A percentile compares a stretch with the other conserved stretches of the same genome.
These are phyloP conservation scores for Coelopa frigida DNA, from an alignment of 1,140 invertebrate species.

Conservation along the genomic window DNA sequence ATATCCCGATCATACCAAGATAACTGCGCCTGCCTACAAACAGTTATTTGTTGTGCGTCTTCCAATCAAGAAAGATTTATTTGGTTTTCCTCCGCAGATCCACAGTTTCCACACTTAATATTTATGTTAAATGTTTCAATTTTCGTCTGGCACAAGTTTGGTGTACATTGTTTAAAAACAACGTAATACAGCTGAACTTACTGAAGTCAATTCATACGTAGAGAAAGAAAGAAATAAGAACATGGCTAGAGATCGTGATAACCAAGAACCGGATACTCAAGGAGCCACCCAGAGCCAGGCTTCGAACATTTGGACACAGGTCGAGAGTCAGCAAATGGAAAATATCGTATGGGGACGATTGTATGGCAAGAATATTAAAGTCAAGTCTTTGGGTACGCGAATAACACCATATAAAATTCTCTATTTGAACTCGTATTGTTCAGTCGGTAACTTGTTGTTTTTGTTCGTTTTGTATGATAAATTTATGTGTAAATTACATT, in stretches of 20 bases:
- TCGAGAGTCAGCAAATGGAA: slow-evolving; percentile 41
- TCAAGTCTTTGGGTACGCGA: slow-evolving; percentile 41
- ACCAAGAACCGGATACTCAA: slow-evolving; percentile 22
- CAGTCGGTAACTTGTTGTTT: slow-evolving; percentile 31
- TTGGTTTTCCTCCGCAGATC: too few species aligned
- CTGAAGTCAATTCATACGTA: too few species aligned
- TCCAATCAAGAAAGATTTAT: too few species aligned
- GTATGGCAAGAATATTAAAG: slow-evolving; percentile 40
- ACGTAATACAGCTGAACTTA: too few species aligned
- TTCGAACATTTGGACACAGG: slow-evolving; percentile 37
- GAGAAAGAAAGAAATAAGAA: too few species aligned
- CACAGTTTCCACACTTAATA: too few species aligned
- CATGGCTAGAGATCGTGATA: slow-evolving; percentile 28
- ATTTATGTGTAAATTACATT: slow-evolving; percentile 12
- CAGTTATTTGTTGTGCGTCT: too few species aligned
- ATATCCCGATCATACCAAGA: too few species aligned
- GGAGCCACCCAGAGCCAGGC: slow-evolving; percentile 37
- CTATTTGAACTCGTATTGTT: slow-evolving; percentile 37
- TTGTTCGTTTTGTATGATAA: neutral
- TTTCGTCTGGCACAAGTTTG: too few species aligned
- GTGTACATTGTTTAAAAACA: too few species aligned
- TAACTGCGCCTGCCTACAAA: too few species aligned
- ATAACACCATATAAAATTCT: slow-evolving; percentile 29
- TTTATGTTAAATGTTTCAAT: too few species aligned
- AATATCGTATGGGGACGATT: slow-evolving; percentile 38